A percentile compares a stretch with the other conserved stretches of the same genome.
phyloP scores from a whole-genome alignment of 2,113 vertebrate genomes.

The Athene cunicularia region DNA sequence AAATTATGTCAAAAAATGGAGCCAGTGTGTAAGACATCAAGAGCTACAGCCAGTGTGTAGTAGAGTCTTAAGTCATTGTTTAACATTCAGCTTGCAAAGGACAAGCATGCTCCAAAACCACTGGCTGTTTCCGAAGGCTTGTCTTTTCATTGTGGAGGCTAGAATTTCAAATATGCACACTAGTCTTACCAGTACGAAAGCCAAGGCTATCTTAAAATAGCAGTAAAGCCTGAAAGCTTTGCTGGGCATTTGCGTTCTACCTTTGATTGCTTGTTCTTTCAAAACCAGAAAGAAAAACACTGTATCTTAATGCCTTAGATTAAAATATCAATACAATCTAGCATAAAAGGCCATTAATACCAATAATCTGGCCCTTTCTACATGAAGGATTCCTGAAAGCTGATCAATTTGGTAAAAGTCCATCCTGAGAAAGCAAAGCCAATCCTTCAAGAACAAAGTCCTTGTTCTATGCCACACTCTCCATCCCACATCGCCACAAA shows the following conservation, averaged over 20 bases:
- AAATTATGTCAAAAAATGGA: slow-evolving; percentile 63
- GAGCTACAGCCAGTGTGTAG: slow-evolving; percentile 21
- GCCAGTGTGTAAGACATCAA: slow-evolving; percentile 33
- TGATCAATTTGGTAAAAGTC: slow-evolving; percentile 25
- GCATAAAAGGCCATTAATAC: background rate
- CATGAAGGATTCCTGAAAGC: background rate
- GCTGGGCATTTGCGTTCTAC: background rate
- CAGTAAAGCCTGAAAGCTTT: slow-evolving; percentile 32
- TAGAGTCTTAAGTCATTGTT: slow-evolving; percentile 50
- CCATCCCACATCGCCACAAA: background rate
- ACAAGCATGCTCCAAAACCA: slow-evolving; percentile 41
- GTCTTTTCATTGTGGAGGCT: slow-evolving; percentile 24
- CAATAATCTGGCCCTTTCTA: background rate
- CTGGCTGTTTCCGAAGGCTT: slow-evolving; percentile 33
- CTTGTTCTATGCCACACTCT: background rate
- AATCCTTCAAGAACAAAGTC: background rate
- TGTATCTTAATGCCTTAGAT: background rate
- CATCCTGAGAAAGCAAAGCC: background rate
- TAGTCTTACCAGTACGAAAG: background rate
- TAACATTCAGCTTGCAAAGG: slow-evolving; percentile 33
- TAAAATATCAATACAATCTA: slow-evolving; percentile 53
- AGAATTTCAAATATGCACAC: slow-evolving; percentile 43
- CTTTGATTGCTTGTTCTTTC: slow-evolving; percentile 4
- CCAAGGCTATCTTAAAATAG: slow-evolving; percentile 46
- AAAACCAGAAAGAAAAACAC: slow-evolving; percentile 5